Evolutionary conservation across 2,113 vertebrate species (phyloP).

Genomic region (Thryonomys swinderianus): DNA sequence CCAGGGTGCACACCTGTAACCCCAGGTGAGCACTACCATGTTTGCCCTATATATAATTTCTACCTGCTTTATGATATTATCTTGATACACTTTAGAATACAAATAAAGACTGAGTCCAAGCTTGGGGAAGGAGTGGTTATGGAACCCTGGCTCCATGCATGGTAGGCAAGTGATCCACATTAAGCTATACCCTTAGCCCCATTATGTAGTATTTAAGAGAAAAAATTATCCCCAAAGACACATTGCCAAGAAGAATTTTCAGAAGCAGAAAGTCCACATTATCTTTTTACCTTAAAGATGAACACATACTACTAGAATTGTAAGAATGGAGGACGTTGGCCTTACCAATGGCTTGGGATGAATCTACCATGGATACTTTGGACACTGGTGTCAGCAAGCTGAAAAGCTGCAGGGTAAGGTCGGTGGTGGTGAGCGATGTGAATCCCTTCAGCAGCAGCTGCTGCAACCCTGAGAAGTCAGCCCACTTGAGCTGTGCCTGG

Average conservation of each 20-base stretch:
- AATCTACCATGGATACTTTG: constrained; percentile 96
- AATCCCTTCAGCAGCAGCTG: constrained; percentile 98
- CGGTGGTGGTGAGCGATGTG: constrained; percentile 95
- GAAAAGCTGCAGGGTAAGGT: constrained; percentile 97
- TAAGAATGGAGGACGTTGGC: background rate
- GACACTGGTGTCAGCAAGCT: constrained; percentile 97
- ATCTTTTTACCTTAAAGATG: background rate
- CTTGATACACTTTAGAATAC: constrained; percentile 33
- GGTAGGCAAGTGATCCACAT: background rate
- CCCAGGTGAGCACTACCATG: background rate
- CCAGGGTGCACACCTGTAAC: background rate
- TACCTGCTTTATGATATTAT: background rate
- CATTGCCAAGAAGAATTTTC: constrained; percentile 9
- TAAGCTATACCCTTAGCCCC: background rate
- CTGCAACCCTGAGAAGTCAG: constrained; percentile 97
- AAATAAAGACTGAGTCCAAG: background rate
- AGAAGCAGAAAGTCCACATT: background rate
- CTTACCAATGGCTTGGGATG: constrained; percentile 97
- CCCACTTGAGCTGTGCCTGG: constrained; percentile 97
- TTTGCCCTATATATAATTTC: background rate
- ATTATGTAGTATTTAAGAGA: background rate
- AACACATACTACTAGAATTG: background rate
- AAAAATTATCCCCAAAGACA: background rate
- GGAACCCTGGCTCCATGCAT: background rate
- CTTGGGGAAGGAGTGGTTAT: background rate